These are phyloP conservation scores for Syrphus vitripennis DNA, from an alignment of 2,888 invertebrate genomes.

Conservation along the genomic window DNA sequence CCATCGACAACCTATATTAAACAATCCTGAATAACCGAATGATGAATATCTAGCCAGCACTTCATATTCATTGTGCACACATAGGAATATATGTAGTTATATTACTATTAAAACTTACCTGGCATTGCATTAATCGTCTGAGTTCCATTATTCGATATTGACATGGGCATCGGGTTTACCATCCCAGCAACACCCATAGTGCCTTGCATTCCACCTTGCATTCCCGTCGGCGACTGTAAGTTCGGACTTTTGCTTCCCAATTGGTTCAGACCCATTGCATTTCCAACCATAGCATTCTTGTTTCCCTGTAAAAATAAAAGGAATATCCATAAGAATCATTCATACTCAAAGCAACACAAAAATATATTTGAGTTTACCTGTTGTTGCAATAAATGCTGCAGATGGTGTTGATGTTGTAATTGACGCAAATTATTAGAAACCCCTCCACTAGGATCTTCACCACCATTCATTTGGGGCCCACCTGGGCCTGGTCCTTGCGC, in stretches of 20 bases:
- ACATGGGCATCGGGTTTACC: conserved; percentile 86
- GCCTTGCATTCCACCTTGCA: conserved; percentile 89
- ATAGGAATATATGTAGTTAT: no score
- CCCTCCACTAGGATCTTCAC: conserved; percentile 89
- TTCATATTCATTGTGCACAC: no score
- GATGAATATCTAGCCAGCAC: no score
- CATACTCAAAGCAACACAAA: background rate
- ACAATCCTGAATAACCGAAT: no score
- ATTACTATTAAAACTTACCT: conserved; percentile 81
- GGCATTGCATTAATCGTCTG: conserved; percentile 89
- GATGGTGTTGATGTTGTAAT: conserved; percentile 82
- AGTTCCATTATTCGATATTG: conserved; percentile 89
- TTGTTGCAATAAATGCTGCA: conserved; percentile 87
- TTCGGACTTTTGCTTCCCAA: conserved; percentile 92
- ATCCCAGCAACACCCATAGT: conserved; percentile 85
- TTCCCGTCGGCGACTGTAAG: conserved; percentile 92
- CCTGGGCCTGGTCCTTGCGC: conserved; percentile 91
- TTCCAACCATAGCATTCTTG: conserved; percentile 80
- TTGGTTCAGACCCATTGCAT: conserved; percentile 88
- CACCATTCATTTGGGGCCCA: conserved; percentile 84
- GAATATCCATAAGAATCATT: background rate
- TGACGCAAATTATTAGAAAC: conserved; percentile 80
- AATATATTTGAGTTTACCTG: conserved; percentile 74
- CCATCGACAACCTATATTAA: no score
- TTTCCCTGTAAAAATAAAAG: conserved; percentile 75